Base-by-base conservation (phyloP, 1,140 invertebrate genomes). In the Diabrotica virgifera region DNA sequence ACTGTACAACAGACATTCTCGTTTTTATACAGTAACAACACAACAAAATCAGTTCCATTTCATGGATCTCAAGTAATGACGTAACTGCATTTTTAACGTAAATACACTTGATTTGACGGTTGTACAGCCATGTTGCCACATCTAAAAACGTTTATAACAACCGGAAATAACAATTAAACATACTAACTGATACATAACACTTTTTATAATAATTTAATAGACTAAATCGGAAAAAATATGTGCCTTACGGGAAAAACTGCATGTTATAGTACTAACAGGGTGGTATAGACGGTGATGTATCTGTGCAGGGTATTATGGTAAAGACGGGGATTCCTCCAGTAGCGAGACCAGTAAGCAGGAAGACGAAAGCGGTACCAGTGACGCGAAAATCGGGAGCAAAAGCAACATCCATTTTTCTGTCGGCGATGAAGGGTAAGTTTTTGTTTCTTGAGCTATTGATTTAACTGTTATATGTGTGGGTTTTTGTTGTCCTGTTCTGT, bases 341-440 rank as follows among this genome's bases (percentile, higher is more conserved):
- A 80, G 80, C 68, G 80, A 81, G 62, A 74, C 70, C 51, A 78
- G 77, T 55, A 77, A 74, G 69, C 75, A 79, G 8, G 79, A 80
- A 7, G 76, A 80, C 52, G 79, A 80, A 51, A 59, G 51, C 24
- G 51, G 13, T 52, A 8, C 53, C 13, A 66, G 57, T 55, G 67
- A 72, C 38, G 52, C 56, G 5, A 70, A 38, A 51, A 6, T 36
- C 12, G 37, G 54, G 13, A 60, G 57, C 55, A 14, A 46, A 8
- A 67, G 56, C 61, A 74, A 69, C 68, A 76, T 80, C 10, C 74
- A 77, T 53, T 81, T 81, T 68, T 72, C 77, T 36, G 70, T 80
- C 46, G 79, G 79, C 46, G 77, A 73, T 65, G 60, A 62, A 64
- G 61, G 52, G 69, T 70, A 61, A 70, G 69, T 66, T 58, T 13